Conservation (phyloP, 2,888 invertebrate species). For the Lithophane ornitopus region DNA sequence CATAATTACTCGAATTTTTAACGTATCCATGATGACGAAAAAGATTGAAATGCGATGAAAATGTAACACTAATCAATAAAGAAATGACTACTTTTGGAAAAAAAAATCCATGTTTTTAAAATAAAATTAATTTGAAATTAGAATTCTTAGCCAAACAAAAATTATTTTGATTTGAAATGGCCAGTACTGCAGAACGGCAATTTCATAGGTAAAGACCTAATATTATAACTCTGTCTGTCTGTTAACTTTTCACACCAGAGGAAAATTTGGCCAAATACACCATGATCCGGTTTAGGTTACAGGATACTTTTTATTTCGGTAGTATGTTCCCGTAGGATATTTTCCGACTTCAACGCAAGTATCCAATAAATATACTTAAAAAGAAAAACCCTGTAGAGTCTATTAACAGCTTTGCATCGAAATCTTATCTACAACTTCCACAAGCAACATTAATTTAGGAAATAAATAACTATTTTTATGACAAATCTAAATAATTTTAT, state of each 20-base stretch:
- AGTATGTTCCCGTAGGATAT: neutral
- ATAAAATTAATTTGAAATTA: no score
- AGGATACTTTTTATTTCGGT: neutral
- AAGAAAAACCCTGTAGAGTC: neutral
- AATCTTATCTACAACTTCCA: constrained; percentile 2
- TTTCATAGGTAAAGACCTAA: no score
- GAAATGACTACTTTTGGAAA: no score
- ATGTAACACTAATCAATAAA: no score
- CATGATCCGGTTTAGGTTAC: neutral
- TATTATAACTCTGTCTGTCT: no score
- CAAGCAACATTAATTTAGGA: constrained; percentile 1
- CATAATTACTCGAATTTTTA: no score
- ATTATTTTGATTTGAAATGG: no score
- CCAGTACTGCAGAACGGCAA: no score
- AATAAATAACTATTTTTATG: constrained; percentile 36
- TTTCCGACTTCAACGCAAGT: neutral
- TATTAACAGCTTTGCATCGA: neutral
- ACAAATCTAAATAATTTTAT: constrained; percentile 29
- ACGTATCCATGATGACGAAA: no score
- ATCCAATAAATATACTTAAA: constrained; percentile 12
- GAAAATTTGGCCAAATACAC: neutral
- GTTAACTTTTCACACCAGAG: neutral
- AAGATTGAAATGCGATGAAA: no score
- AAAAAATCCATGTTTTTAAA: no score
- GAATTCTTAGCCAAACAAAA: no score